Evolutionary conservation across 2,113 vertebrate genomes (phyloP), one percentile per base, ranked within the genome.

Genomic region (Lynx canadensis): DNA sequence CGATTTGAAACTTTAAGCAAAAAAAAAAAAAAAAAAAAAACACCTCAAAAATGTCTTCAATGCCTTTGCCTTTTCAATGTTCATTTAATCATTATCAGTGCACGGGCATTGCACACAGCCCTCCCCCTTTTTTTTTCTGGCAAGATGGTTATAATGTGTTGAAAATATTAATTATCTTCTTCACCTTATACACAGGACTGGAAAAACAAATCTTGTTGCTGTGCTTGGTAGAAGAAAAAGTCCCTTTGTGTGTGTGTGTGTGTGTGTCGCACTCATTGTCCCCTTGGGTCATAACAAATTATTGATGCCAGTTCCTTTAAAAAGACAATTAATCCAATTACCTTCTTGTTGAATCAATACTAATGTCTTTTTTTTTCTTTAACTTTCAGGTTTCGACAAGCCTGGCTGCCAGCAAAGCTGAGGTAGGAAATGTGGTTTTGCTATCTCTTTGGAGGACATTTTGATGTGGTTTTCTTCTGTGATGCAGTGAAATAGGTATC

Each of bases 291-390:
- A 48, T 95, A 98, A 97, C 78, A 97, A 93, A 96, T 97, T 98
- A 97, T 97, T 98, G 97, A 98, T 98, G 95, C 94, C 89, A 96
- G 95, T 97, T 98, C 84, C 89, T 98, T 98, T 98, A 90, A 97
- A 92, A 98, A 98, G 95, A 96, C 97, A 97, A 98, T 99, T 98
- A 98, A 99, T 98, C 97, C 97, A 94, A 74, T 97, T 98, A 80
- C 95, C 95, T 74, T 97, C 98, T 97, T 90, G 95, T 94, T 73
- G 92, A 96, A 98, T 99, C 97, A 69, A 98, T 98, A 95, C 98
- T 99, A 98, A 99, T 96, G 97, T 91, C 57, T 96, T 98, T 98
- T 98, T 71, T 60, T 57, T 36, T 86, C 90, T 98, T 94, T 97
- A 95, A 98, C 98, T 98, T 98, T 96, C 98, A 99, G 98, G 98